Evolutionary conservation across 2,797 vertebrate genomes (phyloP).

Genomic region (Alca torda): DNA sequence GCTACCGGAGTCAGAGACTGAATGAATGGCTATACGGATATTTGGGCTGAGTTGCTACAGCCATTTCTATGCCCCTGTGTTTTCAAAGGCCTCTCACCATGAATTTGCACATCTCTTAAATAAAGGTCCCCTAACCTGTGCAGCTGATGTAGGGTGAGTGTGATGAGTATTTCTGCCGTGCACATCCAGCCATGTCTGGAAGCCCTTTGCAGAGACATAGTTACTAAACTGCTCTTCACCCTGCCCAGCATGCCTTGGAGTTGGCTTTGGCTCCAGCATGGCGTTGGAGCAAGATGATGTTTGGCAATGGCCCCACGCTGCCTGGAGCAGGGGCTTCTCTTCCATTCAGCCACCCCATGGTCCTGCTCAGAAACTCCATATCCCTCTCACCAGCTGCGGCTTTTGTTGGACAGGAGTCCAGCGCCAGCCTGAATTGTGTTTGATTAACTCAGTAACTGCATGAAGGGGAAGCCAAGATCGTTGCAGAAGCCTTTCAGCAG

Average conservation of each 20-base stretch:
- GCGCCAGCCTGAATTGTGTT: not conserved
- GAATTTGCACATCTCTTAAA: not conserved
- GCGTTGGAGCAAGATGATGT: not conserved
- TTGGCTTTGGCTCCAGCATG: not conserved
- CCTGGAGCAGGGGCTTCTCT: not conserved
- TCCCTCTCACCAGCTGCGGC: not conserved
- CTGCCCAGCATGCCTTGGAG: not conserved
- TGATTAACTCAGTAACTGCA: slow-evolving; percentile 35
- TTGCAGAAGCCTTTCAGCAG: slow-evolving; percentile 42
- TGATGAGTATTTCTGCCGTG: not conserved
- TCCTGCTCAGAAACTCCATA: not conserved
- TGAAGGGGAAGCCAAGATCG: slow-evolving; percentile 37
- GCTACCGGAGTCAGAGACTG: not conserved
- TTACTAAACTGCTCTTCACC: not conserved
- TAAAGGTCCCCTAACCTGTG: too few relatives aligned
- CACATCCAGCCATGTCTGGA: not conserved
- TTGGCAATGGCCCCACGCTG: not conserved
- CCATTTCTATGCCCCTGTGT: not conserved
- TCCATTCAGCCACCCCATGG: not conserved
- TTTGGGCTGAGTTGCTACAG: not conserved
- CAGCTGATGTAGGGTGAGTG: not conserved
- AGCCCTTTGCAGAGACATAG: not conserved
- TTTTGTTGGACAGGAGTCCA: not conserved
- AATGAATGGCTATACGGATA: not conserved
- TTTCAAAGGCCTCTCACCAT: not conserved